A percentile compares a stretch with the other conserved stretches of the same genome.
Conservation (phyloP, 92 coral and sea anemone genomes). For the Umimayanthus kanabou region DNA sequence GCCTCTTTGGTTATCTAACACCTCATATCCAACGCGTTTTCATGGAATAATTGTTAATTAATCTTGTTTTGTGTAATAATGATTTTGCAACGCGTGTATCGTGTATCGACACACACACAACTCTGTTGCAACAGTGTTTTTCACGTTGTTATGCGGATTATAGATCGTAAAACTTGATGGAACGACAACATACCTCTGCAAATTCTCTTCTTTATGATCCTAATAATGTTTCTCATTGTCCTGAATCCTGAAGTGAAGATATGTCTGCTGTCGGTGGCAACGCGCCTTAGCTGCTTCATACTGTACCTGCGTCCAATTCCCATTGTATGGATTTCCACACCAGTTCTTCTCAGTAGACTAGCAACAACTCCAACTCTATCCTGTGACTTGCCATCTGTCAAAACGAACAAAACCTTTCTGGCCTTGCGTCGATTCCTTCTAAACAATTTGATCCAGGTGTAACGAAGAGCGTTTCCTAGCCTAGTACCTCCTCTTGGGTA, state of each 20-base stretch:
- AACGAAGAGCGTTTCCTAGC: slow-evolving; percentile 50
- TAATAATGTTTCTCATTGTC: slow-evolving; percentile 20
- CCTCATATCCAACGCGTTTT: too few relatives aligned
- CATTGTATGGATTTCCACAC: slow-evolving; percentile 38
- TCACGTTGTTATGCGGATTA: neutral
- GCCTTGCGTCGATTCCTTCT: slow-evolving; percentile 44
- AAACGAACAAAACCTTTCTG: slow-evolving; percentile 47
- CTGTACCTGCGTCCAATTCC: slow-evolving; percentile 45
- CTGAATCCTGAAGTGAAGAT: slow-evolving; percentile 43
- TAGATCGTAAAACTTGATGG: neutral
- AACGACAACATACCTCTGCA: slow-evolving; percentile 30
- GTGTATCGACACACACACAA: too few relatives aligned
- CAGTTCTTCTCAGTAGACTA: slow-evolving; percentile 32
- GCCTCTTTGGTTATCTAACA: too few relatives aligned
- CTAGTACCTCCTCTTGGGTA: slow-evolving; percentile 57
- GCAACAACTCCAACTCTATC: slow-evolving; percentile 55
- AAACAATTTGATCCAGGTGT: slow-evolving; percentile 48
- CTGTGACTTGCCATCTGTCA: slow-evolving; percentile 63
- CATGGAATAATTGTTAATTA: too few relatives aligned
- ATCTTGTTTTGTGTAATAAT: too few relatives aligned
- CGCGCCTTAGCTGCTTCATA: slow-evolving; percentile 21
- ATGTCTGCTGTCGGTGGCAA: slow-evolving; percentile 52
- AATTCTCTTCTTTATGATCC: slow-evolving; percentile 29
- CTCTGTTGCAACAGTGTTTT: too few relatives aligned
- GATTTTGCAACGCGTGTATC: too few relatives aligned